phyloP scores from a whole-genome alignment of 1,140 invertebrate genomes.

The Wiebesia pumilae region DNA sequence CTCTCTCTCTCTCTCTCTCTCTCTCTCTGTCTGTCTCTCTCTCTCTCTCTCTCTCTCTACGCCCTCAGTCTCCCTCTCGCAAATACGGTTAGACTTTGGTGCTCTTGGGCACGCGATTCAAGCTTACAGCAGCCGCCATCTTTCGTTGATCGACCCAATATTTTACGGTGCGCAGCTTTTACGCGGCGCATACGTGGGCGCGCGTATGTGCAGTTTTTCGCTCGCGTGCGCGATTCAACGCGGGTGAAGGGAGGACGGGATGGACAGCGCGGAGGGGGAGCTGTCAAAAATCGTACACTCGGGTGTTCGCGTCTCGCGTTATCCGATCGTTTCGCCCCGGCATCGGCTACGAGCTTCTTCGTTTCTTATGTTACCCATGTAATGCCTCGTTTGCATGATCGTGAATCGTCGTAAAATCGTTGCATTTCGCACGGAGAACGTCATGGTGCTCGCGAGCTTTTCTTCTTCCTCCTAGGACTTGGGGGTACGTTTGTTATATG shows the following conservation, averaged over 20 bases:
- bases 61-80: conserved; percentile 8
- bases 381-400: neutral
- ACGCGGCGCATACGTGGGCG: conserved; percentile 17
- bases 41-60: no score
- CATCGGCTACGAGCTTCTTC: neutral
- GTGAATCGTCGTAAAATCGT: neutral
- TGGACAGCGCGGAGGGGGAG: neutral
- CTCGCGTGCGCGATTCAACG: no score
- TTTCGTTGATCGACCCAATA: conserved; percentile 72
- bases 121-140: conserved; percentile 67
- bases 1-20: conserved; percentile 21
- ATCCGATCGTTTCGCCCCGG: neutral
- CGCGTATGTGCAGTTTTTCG: no score
- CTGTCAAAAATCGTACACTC: neutral
- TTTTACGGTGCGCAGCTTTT: conserved; percentile 11
- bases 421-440: neutral
- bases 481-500: neutral
- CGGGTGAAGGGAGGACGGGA: no score
- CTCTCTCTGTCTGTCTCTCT: conserved; percentile 14
- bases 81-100: neutral
- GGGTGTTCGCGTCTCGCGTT: neutral
- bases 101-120: conserved; percentile 55
- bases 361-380: neutral
- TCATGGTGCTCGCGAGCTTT: neutral
- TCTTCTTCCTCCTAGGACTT: neutral